Percentiles rank a stretch among this genome's conserved stretches.
These are phyloP conservation scores for Digitonthophagus gazella DNA, from an alignment of 2,888 invertebrate genomes.

Conservation along the genomic window DNA sequence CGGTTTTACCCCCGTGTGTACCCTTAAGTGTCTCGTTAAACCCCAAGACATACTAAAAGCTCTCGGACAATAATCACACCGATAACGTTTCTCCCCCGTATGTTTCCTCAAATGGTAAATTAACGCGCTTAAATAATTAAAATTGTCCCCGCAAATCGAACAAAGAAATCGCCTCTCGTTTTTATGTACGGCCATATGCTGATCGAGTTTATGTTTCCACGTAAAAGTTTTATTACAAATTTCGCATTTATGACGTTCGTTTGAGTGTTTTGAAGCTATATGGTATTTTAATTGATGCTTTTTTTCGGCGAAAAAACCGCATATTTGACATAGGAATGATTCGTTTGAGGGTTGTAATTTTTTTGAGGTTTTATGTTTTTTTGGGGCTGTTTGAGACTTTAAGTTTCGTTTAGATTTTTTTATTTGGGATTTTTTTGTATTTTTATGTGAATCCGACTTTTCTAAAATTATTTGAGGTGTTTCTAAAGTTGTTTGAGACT, in stretches of 20 bases:
- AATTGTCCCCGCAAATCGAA: slow-evolving; percentile 77
- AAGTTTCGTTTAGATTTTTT: no score
- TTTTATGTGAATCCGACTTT: no score
- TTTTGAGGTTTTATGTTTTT: no score
- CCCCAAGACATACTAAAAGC: slow-evolving; percentile 49
- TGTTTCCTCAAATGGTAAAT: slow-evolving; percentile 41
- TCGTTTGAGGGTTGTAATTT: slow-evolving; percentile 26
- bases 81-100: slow-evolving; percentile 38
- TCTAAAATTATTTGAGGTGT: no score
- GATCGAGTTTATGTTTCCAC: slow-evolving; percentile 67
- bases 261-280: slow-evolving; percentile 48
- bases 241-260: slow-evolving; percentile 56
- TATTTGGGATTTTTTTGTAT: no score
- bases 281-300: slow-evolving; percentile 35
- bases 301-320: slow-evolving; percentile 35
- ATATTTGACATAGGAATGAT: slow-evolving; percentile 36
- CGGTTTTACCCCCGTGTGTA: slow-evolving; percentile 76
- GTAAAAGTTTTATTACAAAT: slow-evolving; percentile 69
- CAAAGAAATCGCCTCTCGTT: slow-evolving; percentile 74
- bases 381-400: no score
- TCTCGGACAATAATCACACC: slow-evolving; percentile 37
- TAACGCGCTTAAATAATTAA: slow-evolving; percentile 70
- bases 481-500: no score
- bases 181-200: slow-evolving; percentile 75
- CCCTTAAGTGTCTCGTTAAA: slow-evolving; percentile 74